Percentiles rank a stretch among this genome's conserved stretches.
Evolutionary conservation across 2,888 invertebrate species (phyloP).

Genomic region (Lepidochitona cinerea): DNA sequence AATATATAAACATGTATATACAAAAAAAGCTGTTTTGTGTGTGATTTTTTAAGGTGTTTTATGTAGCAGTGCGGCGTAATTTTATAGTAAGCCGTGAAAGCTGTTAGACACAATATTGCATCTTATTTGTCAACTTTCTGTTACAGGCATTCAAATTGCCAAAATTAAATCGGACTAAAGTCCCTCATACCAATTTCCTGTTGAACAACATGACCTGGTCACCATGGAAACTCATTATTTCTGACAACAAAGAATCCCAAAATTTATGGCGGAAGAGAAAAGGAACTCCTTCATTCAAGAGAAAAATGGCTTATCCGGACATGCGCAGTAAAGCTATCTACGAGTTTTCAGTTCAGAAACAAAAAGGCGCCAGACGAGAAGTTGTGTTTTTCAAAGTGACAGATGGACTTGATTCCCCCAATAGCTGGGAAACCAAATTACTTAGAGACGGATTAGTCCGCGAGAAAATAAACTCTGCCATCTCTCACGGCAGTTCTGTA

Average conservation of each 20-base stretch:
- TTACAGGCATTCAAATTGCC: too few species aligned
- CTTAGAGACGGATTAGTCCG: background rate
- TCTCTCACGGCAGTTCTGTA: background rate
- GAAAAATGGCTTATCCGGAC: background rate
- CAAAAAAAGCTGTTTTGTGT: too few species aligned
- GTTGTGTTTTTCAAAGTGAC: background rate
- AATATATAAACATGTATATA: too few species aligned
- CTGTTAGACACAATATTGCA: too few species aligned
- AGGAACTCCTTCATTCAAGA: background rate
- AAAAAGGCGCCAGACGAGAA: background rate
- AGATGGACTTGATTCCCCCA: background rate
- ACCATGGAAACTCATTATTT: constrained; percentile 35
- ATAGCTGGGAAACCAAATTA: background rate
- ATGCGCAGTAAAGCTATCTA: background rate
- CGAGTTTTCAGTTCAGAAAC: background rate
- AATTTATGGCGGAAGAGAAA: background rate
- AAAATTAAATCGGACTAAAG: constrained; percentile 10
- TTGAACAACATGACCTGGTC: constrained; percentile 41
- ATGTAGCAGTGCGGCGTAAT: too few species aligned
- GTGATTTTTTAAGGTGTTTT: too few species aligned
- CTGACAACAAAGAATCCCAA: background rate
- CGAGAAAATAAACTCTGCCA: background rate
- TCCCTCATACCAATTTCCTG: constrained; percentile 32
- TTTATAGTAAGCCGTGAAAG: too few species aligned
- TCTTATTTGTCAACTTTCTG: too few species aligned